phyloP scores from a whole-genome alignment of 2,113 vertebrate species.

The Coptodon rendalli region DNA sequence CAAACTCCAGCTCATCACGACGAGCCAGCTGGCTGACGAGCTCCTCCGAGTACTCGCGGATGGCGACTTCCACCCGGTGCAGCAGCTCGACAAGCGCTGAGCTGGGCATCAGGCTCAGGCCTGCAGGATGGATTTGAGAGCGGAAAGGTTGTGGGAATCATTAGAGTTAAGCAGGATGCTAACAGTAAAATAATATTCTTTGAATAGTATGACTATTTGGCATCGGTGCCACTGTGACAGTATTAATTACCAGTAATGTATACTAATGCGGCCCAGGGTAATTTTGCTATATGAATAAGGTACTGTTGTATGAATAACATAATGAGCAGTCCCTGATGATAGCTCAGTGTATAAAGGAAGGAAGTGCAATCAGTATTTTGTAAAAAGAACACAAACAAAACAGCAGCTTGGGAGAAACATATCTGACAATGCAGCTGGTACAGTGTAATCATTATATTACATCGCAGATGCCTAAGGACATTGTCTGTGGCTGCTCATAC shows the following conservation, averaged over 20 bases:
- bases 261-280: background rate
- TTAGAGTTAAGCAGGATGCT: background rate
- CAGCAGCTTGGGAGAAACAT: background rate
- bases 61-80: constrained; percentile 78
- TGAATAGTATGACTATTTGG: background rate
- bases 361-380: background rate
- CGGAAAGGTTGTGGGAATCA: background rate
- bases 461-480: background rate
- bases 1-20: constrained; percentile 88
- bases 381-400: background rate
- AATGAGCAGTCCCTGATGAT: background rate
- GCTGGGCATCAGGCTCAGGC: constrained; percentile 80
- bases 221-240: background rate
- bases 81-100: constrained; percentile 75
- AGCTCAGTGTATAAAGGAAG: background rate
- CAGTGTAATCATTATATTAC: background rate
- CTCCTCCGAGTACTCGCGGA: constrained; percentile 85
- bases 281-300: background rate
- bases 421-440: background rate
- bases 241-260: background rate
- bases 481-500: background rate
- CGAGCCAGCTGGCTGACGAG: constrained; percentile 85
- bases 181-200: background rate
- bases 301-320: background rate
- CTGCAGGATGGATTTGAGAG: constrained; percentile 44